phyloP scores from a whole-genome alignment of 2,113 vertebrate species.

The Lates calcarifer region DNA sequence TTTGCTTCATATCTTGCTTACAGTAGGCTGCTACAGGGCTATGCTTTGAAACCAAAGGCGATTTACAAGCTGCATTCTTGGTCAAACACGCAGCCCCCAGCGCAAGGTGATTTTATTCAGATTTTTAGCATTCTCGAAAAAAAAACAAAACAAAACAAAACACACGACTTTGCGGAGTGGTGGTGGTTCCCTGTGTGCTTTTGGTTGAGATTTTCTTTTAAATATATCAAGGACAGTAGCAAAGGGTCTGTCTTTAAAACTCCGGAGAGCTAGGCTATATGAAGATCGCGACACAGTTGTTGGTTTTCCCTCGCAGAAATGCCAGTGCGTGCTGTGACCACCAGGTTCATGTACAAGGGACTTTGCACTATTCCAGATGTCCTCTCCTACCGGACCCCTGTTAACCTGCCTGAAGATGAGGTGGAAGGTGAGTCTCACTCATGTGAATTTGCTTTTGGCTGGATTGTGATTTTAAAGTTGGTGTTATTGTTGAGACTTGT shows the following conservation, averaged over 20 bases:
- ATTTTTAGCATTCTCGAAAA: neutral
- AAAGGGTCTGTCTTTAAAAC: constrained; percentile 67
- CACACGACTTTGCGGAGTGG: constrained; percentile 39
- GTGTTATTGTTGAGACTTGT: neutral
- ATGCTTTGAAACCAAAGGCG: constrained; percentile 50
- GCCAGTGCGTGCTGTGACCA: constrained; percentile 97
- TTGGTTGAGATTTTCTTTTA: constrained; percentile 27
- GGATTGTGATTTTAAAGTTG: constrained; percentile 1
- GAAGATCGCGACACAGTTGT: constrained; percentile 82
- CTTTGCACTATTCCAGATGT: constrained; percentile 96
- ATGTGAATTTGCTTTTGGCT: too few species aligned
- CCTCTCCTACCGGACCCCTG: constrained; percentile 89
- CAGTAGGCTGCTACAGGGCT: constrained; percentile 12
- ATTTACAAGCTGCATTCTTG: constrained; percentile 32
- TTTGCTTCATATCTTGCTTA: constrained; percentile 12
- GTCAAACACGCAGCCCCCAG: constrained; percentile 2
- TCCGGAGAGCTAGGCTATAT: constrained; percentile 80
- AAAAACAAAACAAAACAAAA: neutral
- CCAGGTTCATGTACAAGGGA: constrained; percentile 99
- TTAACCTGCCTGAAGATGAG: constrained; percentile 94
- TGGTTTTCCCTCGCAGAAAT: constrained; percentile 89
- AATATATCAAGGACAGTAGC: constrained; percentile 63
- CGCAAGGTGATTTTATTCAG: neutral
- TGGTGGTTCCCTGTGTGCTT: neutral
- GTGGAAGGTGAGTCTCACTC: constrained; percentile 94